phyloP scores from a whole-genome alignment of 2,888 invertebrate species.

The Caenorhabditis panamensis region DNA sequence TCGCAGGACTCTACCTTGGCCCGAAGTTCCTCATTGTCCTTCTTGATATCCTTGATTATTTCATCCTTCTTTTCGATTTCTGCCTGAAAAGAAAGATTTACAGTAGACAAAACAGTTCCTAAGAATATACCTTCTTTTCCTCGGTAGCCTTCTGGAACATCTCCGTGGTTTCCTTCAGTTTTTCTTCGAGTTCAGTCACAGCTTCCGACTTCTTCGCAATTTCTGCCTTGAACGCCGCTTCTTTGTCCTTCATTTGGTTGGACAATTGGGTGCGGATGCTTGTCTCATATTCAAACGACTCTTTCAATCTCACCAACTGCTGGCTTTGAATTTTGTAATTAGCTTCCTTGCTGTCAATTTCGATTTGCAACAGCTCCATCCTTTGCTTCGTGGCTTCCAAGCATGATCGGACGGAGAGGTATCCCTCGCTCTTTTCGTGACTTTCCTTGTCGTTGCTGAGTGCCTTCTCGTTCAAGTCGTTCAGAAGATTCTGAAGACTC shows the following conservation, averaged over 20 bases:
- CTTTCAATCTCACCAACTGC: neutral
- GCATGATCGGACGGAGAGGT: neutral
- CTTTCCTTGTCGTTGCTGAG: constrained; percentile 3
- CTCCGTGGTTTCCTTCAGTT: neutral
- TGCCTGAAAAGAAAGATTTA: neutral
- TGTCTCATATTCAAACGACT: neutral
- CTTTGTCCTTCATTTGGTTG: too few species aligned
- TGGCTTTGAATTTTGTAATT: neutral
- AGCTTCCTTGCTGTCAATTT: constrained; percentile 3
- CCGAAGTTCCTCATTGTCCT: neutral
- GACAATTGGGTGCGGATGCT: too few species aligned
- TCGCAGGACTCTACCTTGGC: too few species aligned
- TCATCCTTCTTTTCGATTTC: neutral
- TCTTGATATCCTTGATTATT: neutral
- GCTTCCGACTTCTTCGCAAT: too few species aligned
- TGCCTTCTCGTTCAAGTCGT: constrained; percentile 22
- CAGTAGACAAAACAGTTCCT: neutral
- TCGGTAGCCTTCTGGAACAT: neutral
- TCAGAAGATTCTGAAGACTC: neutral
- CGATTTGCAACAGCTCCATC: constrained; percentile 20
- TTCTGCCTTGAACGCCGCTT: neutral
- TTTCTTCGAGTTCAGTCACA: neutral
- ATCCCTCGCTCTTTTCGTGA: constrained; percentile 23
- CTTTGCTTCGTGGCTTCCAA: constrained; percentile 6
- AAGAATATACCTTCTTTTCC: constrained; percentile 6